These are phyloP conservation scores for Ceratina calcarata DNA, from an alignment of 1,140 invertebrate species.

Conservation along the genomic window DNA sequence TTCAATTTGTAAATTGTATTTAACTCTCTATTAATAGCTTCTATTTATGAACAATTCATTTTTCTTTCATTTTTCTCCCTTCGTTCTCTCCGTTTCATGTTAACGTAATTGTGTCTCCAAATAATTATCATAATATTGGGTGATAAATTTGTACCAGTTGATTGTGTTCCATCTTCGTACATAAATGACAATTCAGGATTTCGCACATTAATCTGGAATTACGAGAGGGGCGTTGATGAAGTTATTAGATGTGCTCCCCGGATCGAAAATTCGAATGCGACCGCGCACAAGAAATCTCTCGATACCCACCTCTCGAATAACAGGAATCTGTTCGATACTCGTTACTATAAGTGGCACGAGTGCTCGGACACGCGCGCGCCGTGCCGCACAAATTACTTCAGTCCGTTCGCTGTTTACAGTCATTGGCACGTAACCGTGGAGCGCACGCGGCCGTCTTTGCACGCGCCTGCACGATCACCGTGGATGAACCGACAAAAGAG, in stretches of 20 bases:
- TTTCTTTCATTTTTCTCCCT: too few relatives aligned
- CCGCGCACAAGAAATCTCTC: constrained; percentile 24
- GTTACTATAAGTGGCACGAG: constrained; percentile 54
- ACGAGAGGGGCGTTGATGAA: constrained; percentile 9
- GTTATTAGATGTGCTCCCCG: constrained; percentile 17
- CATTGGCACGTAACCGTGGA: constrained; percentile 58
- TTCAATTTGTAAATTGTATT: too few relatives aligned
- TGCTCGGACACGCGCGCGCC: constrained; percentile 51
- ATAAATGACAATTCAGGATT: not conserved
- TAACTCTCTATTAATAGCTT: too few relatives aligned
- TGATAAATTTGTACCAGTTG: too few relatives aligned
- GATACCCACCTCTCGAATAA: constrained; percentile 39
- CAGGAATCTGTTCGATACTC: constrained; percentile 51
- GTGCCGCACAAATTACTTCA: constrained; percentile 54
- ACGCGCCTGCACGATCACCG: constrained; percentile 42
- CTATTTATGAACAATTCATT: too few relatives aligned
- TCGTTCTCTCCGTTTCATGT: not conserved
- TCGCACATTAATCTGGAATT: not conserved
- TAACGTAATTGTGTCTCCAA: not conserved
- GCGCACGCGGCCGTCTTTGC: constrained; percentile 42
- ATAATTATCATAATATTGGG: too few relatives aligned
- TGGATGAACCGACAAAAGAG: not conserved
- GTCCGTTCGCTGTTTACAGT: constrained; percentile 57
- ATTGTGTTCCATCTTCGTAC: too few relatives aligned
- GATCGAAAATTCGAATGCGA: constrained; percentile 11